phyloP scores from a whole-genome alignment of 2,113 vertebrate species.

The Nesoenas mayeri region DNA sequence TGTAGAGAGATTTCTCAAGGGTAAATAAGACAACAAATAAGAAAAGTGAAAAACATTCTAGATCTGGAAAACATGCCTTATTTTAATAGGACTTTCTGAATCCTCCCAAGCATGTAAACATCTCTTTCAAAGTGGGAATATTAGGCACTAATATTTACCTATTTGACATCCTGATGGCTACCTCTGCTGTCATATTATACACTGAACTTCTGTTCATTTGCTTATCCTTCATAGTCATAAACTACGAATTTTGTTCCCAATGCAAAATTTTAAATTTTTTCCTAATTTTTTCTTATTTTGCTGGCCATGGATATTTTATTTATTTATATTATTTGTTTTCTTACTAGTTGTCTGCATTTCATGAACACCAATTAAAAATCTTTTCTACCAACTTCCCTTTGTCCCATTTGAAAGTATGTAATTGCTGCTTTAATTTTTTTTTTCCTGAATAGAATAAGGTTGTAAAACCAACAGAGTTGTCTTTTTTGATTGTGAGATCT shows the following conservation, averaged over 20 bases:
- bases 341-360: constrained; percentile 67
- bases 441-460: constrained; percentile 39
- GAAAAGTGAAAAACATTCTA: not conserved
- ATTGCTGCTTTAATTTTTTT: constrained; percentile 52
- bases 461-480: constrained; percentile 27
- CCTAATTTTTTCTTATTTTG: constrained; percentile 58
- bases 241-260: not conserved
- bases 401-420: constrained; percentile 66
- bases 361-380: constrained; percentile 63
- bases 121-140: not conserved
- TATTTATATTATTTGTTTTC: constrained; percentile 65
- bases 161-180: not conserved
- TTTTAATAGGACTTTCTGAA: not conserved
- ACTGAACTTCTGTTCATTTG: constrained; percentile 13
- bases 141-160: not conserved
- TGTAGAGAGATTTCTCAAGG: not conserved
- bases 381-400: constrained; percentile 63
- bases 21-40: not conserved
- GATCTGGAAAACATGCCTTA: not conserved
- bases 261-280: constrained; percentile 49
- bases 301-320: constrained; percentile 56
- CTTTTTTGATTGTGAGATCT: constrained; percentile 9
- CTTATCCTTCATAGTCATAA: constrained; percentile 36
- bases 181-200: not conserved
- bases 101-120: not conserved